These are phyloP conservation scores for Carollia perspicillata DNA, from an alignment of 2,113 vertebrate species.

Conservation along the genomic window DNA sequence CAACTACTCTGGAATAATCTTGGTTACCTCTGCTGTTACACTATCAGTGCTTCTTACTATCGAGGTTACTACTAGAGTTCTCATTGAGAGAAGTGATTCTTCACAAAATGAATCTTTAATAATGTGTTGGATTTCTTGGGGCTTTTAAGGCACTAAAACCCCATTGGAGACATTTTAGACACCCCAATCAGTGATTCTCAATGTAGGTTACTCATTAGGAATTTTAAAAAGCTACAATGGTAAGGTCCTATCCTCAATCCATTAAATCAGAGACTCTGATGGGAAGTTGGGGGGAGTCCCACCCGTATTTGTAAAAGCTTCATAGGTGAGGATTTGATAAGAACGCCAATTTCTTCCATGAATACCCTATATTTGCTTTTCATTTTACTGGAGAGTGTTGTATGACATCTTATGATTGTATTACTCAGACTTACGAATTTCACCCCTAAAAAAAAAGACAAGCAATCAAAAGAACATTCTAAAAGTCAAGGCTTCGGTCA, in stretches of 20 bases:
- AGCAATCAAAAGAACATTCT: constrained; percentile 42
- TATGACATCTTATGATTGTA: constrained; percentile 24
- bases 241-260: background rate
- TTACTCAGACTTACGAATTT: background rate
- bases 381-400: constrained; percentile 22
- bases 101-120: background rate
- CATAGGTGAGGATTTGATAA: background rate
- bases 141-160: constrained; percentile 57
- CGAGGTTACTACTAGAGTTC: background rate
- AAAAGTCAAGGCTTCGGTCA: constrained; percentile 12
- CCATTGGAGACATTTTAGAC: background rate
- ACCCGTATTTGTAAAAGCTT: background rate
- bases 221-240: background rate
- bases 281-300: background rate
- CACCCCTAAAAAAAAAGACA: constrained; percentile 38
- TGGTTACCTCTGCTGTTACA: background rate
- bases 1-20: background rate
- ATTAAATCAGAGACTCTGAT: background rate
- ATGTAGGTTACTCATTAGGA: background rate
- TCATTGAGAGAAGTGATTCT: background rate
- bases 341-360: constrained; percentile 27
- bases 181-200: background rate
- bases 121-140: background rate
- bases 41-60: background rate
- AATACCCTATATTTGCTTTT: constrained; percentile 1